Evolutionary conservation across 2,113 vertebrate genomes (phyloP).

Genomic region (Felis catus): F.catus_Fca126_mat1.0 CM031419.1:29334001-29334500

Average conservation of each 20-base stretch:
- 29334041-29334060: conserved; percentile 94
- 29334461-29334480: conserved; percentile 56
- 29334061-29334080: conserved; percentile 67
- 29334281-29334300: conserved; percentile 48
- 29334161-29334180: conserved; percentile 33
- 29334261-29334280: conserved; percentile 39
- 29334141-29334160: conserved; percentile 57
- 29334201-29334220: neutral
- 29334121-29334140: neutral
- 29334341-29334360: conserved; percentile 57
- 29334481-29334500: conserved; percentile 66
- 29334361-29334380: conserved; percentile 50
- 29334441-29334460: conserved; percentile 68
- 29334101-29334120: neutral
- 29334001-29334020: conserved; percentile 91
- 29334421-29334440: conserved; percentile 55
- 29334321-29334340: conserved; percentile 55
- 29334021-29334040: conserved; percentile 97
- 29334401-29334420: conserved; percentile 54
- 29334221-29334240: conserved; percentile 43
- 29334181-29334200: conserved; percentile 46
- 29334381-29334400: conserved; percentile 62
- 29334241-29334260: conserved; percentile 53
- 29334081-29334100: conserved; percentile 47
- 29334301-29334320: conserved; percentile 59